A percentile compares a stretch with the other conserved stretches of the same genome.
Conservation (phyloP, 2,888 invertebrate species). For the Entomobrya multifasciata region DNA sequence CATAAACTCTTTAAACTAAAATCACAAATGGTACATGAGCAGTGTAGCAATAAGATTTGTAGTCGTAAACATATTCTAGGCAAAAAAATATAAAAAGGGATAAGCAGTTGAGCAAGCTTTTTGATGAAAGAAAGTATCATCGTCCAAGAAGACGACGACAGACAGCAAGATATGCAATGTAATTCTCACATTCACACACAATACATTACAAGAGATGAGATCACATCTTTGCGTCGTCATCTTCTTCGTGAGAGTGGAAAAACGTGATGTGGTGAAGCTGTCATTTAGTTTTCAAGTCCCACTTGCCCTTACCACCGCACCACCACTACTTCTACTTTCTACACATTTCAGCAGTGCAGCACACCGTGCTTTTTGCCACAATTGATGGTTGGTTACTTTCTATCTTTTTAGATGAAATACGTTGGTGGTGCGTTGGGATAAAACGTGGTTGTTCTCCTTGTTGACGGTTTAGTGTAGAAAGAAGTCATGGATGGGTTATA, state of each 20-base stretch:
- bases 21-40: background rate
- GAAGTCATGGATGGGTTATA: background rate
- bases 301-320: conserved; percentile 48
- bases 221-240: conserved; percentile 32
- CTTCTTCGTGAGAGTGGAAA: conserved; percentile 46
- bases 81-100: background rate
- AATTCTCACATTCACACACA: background rate
- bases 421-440: no score
- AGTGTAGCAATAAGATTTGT: background rate
- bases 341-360: background rate
- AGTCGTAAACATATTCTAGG: background rate
- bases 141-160: no score
- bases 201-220: conserved; percentile 40
- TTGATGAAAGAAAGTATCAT: no score
- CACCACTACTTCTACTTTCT: background rate
- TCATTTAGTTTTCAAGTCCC: conserved; percentile 70
- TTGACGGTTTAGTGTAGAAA: background rate
- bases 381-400: background rate
- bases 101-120: background rate
- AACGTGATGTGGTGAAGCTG: conserved; percentile 72
- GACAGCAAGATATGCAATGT: background rate
- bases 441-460: background rate
- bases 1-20: no score
- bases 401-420: no score
- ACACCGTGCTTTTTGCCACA: conserved; percentile 27